Percentiles rank a stretch among this genome's conserved stretches.
These are phyloP conservation scores for Ceratina japonica DNA, from an alignment of 1,140 invertebrate species.

Conservation along the genomic window DNA sequence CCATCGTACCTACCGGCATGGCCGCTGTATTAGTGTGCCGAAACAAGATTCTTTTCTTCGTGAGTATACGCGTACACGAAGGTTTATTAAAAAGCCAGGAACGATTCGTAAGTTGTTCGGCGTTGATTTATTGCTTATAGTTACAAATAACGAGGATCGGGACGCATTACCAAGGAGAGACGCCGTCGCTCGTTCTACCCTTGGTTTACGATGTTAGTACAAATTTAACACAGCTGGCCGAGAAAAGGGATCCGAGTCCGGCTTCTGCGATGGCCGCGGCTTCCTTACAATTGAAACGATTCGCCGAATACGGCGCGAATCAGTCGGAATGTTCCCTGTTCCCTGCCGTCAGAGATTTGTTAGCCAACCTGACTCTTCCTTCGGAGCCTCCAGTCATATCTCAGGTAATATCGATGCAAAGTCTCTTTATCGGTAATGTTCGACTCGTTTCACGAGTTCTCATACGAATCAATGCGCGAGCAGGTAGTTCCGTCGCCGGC, in stretches of 20 bases:
- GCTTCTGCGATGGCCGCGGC: conserved; percentile 84
- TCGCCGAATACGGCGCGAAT: conserved; percentile 84
- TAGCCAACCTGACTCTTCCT: conserved; percentile 88
- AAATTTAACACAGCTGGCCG: conserved; percentile 92
- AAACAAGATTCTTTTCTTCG: conserved; percentile 94
- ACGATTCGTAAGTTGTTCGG: background rate
- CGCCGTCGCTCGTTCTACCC: conserved; percentile 90
- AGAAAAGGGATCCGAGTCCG: conserved; percentile 85
- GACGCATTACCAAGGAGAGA: conserved; percentile 83
- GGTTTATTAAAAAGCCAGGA: background rate
- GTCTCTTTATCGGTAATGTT: background rate
- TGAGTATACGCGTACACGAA: conserved; percentile 78
- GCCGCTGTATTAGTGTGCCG: conserved; percentile 90
- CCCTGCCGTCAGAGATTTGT: conserved; percentile 91
- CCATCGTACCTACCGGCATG: conserved; percentile 91
- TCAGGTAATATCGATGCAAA: conserved; percentile 68
- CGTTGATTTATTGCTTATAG: conserved; percentile 76
- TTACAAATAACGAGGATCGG: conserved; percentile 90
- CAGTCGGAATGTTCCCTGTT: conserved; percentile 91
- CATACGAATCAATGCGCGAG: background rate
- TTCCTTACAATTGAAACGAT: conserved; percentile 84
- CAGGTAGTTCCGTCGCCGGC: conserved; percentile 76
- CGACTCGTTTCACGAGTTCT: background rate
- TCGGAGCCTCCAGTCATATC: conserved; percentile 82
- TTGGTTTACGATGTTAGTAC: conserved; percentile 92